Evolutionary conservation across 2,888 invertebrate genomes (phyloP).

Genomic region (Pyrgus malvae): DNA sequence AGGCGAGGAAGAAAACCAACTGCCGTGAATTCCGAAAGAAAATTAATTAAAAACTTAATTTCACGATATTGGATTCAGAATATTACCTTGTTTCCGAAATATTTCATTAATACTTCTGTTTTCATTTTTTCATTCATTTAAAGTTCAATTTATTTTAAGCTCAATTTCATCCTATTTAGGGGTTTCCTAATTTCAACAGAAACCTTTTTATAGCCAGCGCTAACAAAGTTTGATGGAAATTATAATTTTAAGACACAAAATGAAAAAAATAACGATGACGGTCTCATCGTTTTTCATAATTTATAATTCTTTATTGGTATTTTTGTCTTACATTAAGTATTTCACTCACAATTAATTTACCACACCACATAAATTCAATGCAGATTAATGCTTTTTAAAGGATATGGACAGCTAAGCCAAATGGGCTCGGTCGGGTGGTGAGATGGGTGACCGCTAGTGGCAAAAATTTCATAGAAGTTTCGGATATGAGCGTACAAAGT

Average conservation of each 20-base stretch:
- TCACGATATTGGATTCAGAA: conserved; percentile 60
- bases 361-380: too few species aligned
- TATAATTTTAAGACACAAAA: conserved; percentile 12
- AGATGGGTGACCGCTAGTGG: too few species aligned
- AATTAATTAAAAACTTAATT: conserved; percentile 74
- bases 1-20: conserved; percentile 53
- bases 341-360: too few species aligned
- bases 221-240: conserved; percentile 16
- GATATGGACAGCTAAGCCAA: too few species aligned
- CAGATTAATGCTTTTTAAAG: too few species aligned
- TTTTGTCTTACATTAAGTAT: too few species aligned
- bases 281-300: too few species aligned
- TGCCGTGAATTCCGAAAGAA: conserved; percentile 56
- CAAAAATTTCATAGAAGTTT: too few species aligned
- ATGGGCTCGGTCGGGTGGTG: too few species aligned
- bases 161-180: conserved; percentile 15
- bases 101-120: conserved; percentile 41
- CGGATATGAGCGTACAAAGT: too few species aligned
- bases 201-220: conserved; percentile 17
- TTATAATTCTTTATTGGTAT: too few species aligned
- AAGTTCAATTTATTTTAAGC: too few species aligned
- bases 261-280: background rate
- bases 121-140: conserved; percentile 21
- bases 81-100: conserved; percentile 45
- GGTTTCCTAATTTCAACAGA: conserved; percentile 10